phyloP scores from a whole-genome alignment of 92 coral and sea anemone species.

The Chrysogorgia sp. region DNA sequence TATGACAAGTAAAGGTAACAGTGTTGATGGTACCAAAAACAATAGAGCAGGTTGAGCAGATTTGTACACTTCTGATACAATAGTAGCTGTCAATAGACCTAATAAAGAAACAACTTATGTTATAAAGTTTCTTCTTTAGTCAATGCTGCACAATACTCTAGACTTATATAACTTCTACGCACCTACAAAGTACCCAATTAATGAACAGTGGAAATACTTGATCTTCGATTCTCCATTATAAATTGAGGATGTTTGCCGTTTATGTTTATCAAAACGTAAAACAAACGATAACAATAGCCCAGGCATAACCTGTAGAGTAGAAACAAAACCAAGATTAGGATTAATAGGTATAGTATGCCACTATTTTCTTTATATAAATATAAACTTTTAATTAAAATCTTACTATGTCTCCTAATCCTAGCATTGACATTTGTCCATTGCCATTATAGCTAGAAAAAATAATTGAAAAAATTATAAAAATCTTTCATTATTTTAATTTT shows the following conservation, averaged over 20 bases:
- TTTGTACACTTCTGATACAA: slow-evolving; percentile 95
- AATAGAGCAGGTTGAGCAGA: slow-evolving; percentile 97
- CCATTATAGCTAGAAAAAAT: slow-evolving; percentile 71
- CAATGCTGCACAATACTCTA: background rate
- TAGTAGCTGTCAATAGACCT: slow-evolving; percentile 96
- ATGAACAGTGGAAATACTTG: slow-evolving; percentile 94
- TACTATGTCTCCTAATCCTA: slow-evolving; percentile 98
- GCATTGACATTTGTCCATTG: slow-evolving; percentile 90
- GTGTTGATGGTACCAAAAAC: slow-evolving; percentile 89
- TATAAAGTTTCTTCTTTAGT: background rate
- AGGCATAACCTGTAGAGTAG: slow-evolving; percentile 87
- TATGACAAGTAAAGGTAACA: slow-evolving; percentile 84
- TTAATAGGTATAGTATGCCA: background rate
- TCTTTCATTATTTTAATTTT: background rate
- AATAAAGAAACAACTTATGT: background rate
- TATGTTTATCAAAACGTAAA: slow-evolving; percentile 91
- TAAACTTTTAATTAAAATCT: slow-evolving; percentile 24
- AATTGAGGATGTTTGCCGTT: slow-evolving; percentile 65
- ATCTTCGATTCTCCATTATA: slow-evolving; percentile 74
- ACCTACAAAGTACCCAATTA: slow-evolving; percentile 97
- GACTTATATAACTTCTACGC: slow-evolving; percentile 31
- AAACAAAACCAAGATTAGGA: background rate
- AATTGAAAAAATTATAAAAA: background rate
- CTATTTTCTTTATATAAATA: too few species aligned
- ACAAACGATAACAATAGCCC: slow-evolving; percentile 93